A percentile compares a stretch with the other conserved stretches of the same genome.
phyloP scores from a whole-genome alignment of 2,113 vertebrate species.

The Thinocorus orbignyianus region DNA sequence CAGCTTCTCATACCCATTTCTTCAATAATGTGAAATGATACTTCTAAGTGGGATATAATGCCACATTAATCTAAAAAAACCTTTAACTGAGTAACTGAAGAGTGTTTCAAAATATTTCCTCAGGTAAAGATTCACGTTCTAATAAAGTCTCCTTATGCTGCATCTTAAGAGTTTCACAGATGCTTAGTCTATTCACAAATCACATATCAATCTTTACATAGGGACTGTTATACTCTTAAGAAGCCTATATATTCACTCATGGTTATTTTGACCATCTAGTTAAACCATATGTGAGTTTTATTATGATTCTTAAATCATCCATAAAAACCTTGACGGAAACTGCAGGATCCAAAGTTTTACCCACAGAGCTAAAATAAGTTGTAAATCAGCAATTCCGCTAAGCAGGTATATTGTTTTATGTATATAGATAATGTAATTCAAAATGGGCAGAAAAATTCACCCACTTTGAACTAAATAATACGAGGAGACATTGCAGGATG shows the following conservation, averaged over 20 bases:
- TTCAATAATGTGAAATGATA: constrained; percentile 17
- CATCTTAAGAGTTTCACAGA: not conserved
- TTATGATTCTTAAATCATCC: not conserved
- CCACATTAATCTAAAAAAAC: constrained; percentile 11
- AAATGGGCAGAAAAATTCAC: not conserved
- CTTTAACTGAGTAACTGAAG: constrained; percentile 8
- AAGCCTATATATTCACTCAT: not conserved
- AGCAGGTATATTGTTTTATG: not conserved
- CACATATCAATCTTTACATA: not conserved
- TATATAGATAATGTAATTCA: not conserved
- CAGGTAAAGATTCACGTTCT: constrained; percentile 16
- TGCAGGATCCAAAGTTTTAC: not conserved
- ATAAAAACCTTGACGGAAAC: not conserved
- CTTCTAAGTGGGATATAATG: not conserved
- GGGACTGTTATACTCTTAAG: not conserved
- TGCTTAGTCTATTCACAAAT: not conserved
- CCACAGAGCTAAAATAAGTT: not conserved
- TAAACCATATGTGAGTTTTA: not conserved
- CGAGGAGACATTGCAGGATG: not conserved
- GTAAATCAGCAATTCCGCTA: not conserved
- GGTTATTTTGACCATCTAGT: not conserved
- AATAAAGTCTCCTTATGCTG: not conserved
- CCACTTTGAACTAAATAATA: not conserved
- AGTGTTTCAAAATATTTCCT: constrained; percentile 36
- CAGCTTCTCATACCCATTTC: constrained; percentile 9